A percentile compares a stretch with the other conserved stretches of the same genome.
phyloP scores from a whole-genome alignment of 2,888 invertebrate species.

The Melieria omissa region DNA sequence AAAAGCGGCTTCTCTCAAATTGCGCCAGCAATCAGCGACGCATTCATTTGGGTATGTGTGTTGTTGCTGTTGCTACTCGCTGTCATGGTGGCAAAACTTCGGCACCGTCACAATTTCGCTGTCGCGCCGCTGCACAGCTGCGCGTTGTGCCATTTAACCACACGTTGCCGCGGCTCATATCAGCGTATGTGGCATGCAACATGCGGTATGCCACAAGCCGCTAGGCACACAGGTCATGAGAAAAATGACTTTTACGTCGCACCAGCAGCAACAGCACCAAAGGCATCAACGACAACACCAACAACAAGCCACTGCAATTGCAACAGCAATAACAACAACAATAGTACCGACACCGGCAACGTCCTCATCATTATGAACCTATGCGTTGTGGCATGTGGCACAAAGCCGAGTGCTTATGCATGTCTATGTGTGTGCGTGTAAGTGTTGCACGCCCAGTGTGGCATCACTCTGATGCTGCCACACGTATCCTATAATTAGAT shows the following conservation, averaged over 20 bases:
- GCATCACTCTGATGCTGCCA: neutral
- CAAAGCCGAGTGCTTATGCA: neutral
- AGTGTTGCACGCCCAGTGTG: constrained; percentile 1
- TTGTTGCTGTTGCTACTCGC: neutral
- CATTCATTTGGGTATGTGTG: neutral
- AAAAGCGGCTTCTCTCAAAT: too few species aligned
- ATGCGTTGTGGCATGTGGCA: neutral
- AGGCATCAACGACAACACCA: too few species aligned
- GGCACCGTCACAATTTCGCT: neutral
- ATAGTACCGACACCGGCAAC: too few species aligned
- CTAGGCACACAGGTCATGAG: constrained; percentile 20
- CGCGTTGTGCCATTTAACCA: constrained; percentile 14
- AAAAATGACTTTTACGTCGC: constrained; percentile 14
- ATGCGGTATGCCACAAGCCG: neutral
- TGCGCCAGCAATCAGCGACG: too few species aligned
- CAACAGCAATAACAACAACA: too few species aligned
- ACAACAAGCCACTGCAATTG: too few species aligned
- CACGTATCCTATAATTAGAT: constrained; percentile 19
- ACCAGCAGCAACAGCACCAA: too few species aligned
- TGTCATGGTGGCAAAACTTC: neutral
- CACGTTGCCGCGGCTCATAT: neutral
- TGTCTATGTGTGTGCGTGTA: neutral
- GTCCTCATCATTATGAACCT: neutral
- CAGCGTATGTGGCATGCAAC: too few species aligned
- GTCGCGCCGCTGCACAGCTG: neutral